phyloP scores from a whole-genome alignment of 1,140 invertebrate species.

The Calliphora vicina region DNA sequence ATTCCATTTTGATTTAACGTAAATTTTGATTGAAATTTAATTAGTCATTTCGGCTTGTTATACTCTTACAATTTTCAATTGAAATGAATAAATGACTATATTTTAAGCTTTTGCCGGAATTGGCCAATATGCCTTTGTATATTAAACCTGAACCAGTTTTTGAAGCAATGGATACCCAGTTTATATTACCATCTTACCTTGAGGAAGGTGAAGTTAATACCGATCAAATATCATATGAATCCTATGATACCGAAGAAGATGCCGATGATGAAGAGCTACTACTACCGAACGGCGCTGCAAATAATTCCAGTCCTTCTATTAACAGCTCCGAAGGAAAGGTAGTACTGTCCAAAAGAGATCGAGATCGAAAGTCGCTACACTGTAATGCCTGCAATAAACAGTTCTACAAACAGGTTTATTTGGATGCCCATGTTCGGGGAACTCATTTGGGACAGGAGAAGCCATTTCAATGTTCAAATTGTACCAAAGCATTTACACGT shows the following conservation, averaged over 20 bases:
- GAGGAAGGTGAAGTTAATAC: slow-evolving; percentile 1
- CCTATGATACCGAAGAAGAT: slow-evolving; percentile 31
- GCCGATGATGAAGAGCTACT: slow-evolving; percentile 26
- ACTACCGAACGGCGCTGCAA: not conserved
- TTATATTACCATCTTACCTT: not conserved
- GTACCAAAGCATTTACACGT: slow-evolving; percentile 53
- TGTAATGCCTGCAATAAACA: slow-evolving; percentile 56
- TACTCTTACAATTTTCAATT: too few relatives aligned
- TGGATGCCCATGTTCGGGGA: slow-evolving; percentile 57
- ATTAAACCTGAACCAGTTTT: slow-evolving; percentile 35
- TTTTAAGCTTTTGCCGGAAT: slow-evolving; percentile 36
- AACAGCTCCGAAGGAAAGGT: not conserved
- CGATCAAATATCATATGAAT: not conserved
- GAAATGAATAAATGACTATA: too few relatives aligned
- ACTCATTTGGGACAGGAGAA: slow-evolving; percentile 55
- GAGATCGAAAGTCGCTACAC: slow-evolving; percentile 37
- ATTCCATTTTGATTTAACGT: too few relatives aligned
- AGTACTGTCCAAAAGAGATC: slow-evolving; percentile 10
- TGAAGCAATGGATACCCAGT: slow-evolving; percentile 2
- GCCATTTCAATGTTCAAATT: slow-evolving; percentile 51
- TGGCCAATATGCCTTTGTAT: slow-evolving; percentile 16
- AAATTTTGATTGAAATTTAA: too few relatives aligned
- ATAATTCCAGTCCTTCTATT: not conserved
- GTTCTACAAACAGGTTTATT: slow-evolving; percentile 55
- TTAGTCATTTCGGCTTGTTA: too few relatives aligned